phyloP scores from a whole-genome alignment of 2,888 invertebrate genomes.

The Trimorus sp. region DNA sequence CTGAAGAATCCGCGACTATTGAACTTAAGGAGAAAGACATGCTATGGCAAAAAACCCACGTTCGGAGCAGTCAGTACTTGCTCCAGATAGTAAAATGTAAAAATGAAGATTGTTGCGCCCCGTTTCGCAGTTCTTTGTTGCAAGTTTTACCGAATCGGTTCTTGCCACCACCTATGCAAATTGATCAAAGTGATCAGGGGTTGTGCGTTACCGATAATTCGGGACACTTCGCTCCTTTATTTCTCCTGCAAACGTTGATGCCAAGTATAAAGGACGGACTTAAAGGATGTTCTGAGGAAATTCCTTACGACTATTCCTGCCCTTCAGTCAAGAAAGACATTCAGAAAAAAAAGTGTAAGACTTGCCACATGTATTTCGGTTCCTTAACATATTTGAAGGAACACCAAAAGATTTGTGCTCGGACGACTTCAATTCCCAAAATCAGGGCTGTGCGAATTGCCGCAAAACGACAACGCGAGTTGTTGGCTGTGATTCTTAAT shows the following conservation, averaged over 20 bases:
- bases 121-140: conserved; percentile 19
- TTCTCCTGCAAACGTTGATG: conserved; percentile 8
- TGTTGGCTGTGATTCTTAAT: too few species aligned
- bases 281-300: background rate
- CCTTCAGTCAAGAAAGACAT: conserved; percentile 15
- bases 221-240: conserved; percentile 4
- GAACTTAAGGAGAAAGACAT: background rate
- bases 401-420: too few species aligned
- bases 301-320: conserved; percentile 33
- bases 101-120: conserved; percentile 18
- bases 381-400: too few species aligned
- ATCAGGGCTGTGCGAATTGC: too few species aligned
- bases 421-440: too few species aligned
- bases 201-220: background rate
- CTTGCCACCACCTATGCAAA: conserved; percentile 25
- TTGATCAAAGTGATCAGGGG: conserved; percentile 11
- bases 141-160: conserved; percentile 22
- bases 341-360: conserved; percentile 16
- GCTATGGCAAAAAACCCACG: conserved; percentile 17
- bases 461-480: too few species aligned
- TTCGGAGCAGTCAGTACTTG: conserved; percentile 16
- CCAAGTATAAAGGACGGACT: background rate
- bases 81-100: conserved; percentile 22
- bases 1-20: background rate
- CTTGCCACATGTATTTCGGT: too few species aligned